Conservation (phyloP, 2,113 vertebrate genomes). For the Hoplias malabaricus region DNA sequence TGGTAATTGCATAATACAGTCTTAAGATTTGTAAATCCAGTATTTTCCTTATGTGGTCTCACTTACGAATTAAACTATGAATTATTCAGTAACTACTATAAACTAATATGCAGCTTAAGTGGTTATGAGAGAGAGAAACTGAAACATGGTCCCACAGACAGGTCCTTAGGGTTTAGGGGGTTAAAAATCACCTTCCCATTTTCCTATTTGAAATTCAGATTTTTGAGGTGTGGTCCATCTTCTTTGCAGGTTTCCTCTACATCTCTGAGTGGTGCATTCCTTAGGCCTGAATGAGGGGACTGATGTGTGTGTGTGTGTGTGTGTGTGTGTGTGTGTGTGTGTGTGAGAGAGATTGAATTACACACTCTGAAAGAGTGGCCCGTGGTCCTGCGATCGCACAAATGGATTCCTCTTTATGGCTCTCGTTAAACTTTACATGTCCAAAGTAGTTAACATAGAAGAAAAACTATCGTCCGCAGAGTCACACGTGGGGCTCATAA, state of each 20-base stretch:
- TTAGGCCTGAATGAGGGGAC: slow-evolving; percentile 21
- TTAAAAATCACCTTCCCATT: neutral
- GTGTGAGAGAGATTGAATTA: slow-evolving; percentile 50
- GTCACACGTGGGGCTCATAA: slow-evolving; percentile 69
- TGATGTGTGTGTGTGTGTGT: slow-evolving; percentile 11
- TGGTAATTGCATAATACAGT: no score
- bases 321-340: slow-evolving; percentile 23
- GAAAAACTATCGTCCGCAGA: slow-evolving; percentile 59
- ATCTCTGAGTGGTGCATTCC: slow-evolving; percentile 27
- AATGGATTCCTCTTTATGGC: slow-evolving; percentile 66
- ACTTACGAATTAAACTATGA: no score
- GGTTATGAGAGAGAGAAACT: neutral
- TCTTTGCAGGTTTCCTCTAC: slow-evolving; percentile 3
- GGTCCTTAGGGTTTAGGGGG: neutral
- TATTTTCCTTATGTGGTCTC: no score
- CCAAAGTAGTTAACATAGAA: slow-evolving; percentile 67
- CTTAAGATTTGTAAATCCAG: no score
- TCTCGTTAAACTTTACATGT: slow-evolving; percentile 68
- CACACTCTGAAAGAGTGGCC: slow-evolving; percentile 42
- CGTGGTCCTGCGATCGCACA: slow-evolving; percentile 44
- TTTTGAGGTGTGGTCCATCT: neutral
- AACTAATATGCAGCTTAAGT: neutral
- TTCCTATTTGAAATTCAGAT: slow-evolving; percentile 7
- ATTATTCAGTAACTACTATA: neutral
- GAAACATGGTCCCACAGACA: neutral